These are phyloP conservation scores for Lithophane socia DNA, from an alignment of 2,888 invertebrate species.

Conservation along the genomic window DNA sequence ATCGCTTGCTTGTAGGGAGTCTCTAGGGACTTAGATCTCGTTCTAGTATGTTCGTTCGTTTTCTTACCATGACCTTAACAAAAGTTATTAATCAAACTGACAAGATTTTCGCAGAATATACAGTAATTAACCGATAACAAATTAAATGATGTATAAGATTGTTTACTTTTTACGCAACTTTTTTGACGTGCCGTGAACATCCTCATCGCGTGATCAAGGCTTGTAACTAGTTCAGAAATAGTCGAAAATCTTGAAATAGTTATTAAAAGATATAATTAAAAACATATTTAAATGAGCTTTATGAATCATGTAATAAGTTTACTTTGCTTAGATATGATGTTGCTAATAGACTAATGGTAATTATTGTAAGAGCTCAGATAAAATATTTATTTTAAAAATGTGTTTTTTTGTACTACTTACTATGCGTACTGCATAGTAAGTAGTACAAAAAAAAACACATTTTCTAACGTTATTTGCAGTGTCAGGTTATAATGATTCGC, in stretches of 20 bases:
- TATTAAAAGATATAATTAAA: not conserved
- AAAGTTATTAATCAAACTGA: not conserved
- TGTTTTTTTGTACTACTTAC: too few species aligned
- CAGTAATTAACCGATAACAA: slow-evolving; percentile 23
- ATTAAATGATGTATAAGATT: slow-evolving; percentile 12
- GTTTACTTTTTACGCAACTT: slow-evolving; percentile 24
- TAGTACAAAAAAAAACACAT: too few species aligned
- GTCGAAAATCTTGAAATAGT: not conserved
- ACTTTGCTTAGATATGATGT: too few species aligned
- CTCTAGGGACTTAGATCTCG: not conserved
- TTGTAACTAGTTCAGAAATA: not conserved
- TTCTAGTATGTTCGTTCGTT: not conserved
- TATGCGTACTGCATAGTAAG: too few species aligned
- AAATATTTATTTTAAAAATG: too few species aligned
- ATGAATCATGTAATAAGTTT: too few species aligned
- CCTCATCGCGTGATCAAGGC: slow-evolving; percentile 19
- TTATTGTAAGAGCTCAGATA: too few species aligned
- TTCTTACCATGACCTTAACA: not conserved
- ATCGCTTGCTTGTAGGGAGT: not conserved
- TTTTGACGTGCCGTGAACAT: slow-evolving; percentile 6
- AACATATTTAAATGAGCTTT: too few species aligned
- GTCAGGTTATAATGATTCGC: too few species aligned
- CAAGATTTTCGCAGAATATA: slow-evolving; percentile 27
- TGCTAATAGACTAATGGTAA: too few species aligned
- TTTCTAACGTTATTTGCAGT: too few species aligned